Evolutionary conservation across 2,797 vertebrate species (phyloP).

Genomic region (Erethizon dorsatum): DNA sequence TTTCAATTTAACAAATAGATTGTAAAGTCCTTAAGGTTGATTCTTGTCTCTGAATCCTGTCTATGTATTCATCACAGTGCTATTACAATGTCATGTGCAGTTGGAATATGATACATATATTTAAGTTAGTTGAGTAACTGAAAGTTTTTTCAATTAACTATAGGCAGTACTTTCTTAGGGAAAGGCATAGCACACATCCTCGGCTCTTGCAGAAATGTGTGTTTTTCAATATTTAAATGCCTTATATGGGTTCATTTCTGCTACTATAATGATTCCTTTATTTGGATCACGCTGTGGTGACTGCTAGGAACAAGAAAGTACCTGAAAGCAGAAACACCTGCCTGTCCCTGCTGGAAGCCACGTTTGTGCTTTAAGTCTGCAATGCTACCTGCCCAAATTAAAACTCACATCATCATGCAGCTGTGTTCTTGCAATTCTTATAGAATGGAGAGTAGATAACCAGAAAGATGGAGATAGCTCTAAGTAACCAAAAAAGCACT

Average conservation of each 20-base stretch:
- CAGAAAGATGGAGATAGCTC: neutral
- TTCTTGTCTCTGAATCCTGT: neutral
- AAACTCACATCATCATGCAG: conserved; percentile 2
- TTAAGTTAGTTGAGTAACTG: neutral
- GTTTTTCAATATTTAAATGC: conserved; percentile 4
- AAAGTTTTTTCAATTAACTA: neutral
- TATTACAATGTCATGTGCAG: neutral
- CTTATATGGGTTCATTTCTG: neutral
- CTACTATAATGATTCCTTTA: neutral
- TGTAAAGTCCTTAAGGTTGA: neutral
- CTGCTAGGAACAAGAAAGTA: neutral
- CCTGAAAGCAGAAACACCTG: neutral
- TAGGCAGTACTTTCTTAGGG: neutral
- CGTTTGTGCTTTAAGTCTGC: neutral
- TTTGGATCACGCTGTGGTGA: neutral
- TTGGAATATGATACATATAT: neutral
- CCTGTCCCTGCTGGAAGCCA: neutral
- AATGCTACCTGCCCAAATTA: neutral
- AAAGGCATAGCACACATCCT: neutral
- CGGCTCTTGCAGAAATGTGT: neutral
- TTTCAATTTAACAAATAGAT: conserved; percentile 28
- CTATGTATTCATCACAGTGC: neutral
- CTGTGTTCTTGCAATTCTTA: neutral
- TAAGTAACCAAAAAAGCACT: neutral
- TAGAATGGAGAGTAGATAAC: neutral